These are phyloP conservation scores for Trematocara variabile DNA, from an alignment of 2,113 vertebrate species.

Conservation along the genomic window DNA sequence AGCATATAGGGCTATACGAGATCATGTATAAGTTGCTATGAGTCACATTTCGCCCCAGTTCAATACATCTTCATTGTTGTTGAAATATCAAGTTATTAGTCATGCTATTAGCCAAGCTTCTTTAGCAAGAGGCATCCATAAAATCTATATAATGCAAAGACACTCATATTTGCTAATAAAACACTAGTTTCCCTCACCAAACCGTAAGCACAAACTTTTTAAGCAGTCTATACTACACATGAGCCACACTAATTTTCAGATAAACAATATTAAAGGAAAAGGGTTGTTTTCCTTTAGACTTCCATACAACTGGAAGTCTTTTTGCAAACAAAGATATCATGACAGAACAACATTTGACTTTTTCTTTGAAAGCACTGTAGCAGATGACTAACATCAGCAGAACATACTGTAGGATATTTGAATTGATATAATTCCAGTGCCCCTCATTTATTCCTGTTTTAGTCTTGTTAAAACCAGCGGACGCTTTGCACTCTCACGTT, in stretches of 20 bases:
- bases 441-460: not conserved
- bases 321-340: not conserved
- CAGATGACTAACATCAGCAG: not conserved
- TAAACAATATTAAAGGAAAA: not conserved
- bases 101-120: not conserved
- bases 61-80: not conserved
- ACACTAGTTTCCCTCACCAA: not conserved
- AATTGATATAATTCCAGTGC: not conserved
- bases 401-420: not conserved
- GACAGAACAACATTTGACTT: not conserved
- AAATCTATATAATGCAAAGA: not conserved
- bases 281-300: not conserved
- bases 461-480: not conserved
- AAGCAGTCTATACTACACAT: not conserved
- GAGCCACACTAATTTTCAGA: accelerated
- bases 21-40: not conserved
- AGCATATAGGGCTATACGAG: too few relatives aligned
- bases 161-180: accelerated
- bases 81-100: not conserved
- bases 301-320: not conserved
- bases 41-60: not conserved
- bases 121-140: not conserved
- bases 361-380: not conserved
- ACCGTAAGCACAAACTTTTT: not conserved
- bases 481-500: accelerated